Evolutionary conservation across 2,888 invertebrate species (phyloP).

Genomic region (Nephrotoma appendiculata): DNA sequence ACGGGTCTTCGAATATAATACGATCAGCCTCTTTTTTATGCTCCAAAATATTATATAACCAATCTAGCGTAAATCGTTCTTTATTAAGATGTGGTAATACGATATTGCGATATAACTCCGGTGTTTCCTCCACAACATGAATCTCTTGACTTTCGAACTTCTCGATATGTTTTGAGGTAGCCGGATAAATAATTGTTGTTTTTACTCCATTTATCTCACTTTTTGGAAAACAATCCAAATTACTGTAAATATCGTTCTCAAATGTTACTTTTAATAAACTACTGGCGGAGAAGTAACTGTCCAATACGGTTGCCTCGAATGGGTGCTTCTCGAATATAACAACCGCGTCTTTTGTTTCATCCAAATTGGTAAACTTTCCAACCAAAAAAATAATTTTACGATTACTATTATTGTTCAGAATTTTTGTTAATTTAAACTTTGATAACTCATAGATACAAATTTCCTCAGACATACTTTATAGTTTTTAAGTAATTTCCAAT

Average conservation of each 20-base stretch:
- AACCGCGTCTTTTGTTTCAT: slow-evolving; percentile 45
- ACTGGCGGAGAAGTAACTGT: slow-evolving; percentile 45
- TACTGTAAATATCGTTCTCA: slow-evolving; percentile 74
- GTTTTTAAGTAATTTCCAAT: too few relatives aligned
- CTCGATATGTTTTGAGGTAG: slow-evolving; percentile 78
- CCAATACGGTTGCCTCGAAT: slow-evolving; percentile 39
- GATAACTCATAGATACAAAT: slow-evolving; percentile 36
- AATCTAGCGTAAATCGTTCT: slow-evolving; percentile 72
- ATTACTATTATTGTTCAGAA: slow-evolving; percentile 56
- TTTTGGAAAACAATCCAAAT: slow-evolving; percentile 56
- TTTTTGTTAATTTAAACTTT: slow-evolving; percentile 47
- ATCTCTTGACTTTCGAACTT: slow-evolving; percentile 67
- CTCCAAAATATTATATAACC: slow-evolving; percentile 93
- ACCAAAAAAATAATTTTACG: slow-evolving; percentile 55
- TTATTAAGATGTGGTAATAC: slow-evolving; percentile 62
- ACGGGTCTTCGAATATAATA: slow-evolving; percentile 65
- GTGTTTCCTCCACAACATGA: slow-evolving; percentile 72
- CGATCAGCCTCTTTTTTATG: slow-evolving; percentile 82
- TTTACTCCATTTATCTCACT: slow-evolving; percentile 58
- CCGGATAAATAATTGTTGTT: slow-evolving; percentile 82
- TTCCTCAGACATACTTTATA: background rate
- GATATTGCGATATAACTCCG: slow-evolving; percentile 60
- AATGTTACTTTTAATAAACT: slow-evolving; percentile 47
- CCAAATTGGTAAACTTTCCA: slow-evolving; percentile 43
- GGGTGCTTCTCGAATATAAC: slow-evolving; percentile 70